Evolutionary conservation across 92 coral and sea anemone genomes (phyloP), one percentile per base, ranked within the genome.

Genomic region (Phymanthus crucifer): DNA sequence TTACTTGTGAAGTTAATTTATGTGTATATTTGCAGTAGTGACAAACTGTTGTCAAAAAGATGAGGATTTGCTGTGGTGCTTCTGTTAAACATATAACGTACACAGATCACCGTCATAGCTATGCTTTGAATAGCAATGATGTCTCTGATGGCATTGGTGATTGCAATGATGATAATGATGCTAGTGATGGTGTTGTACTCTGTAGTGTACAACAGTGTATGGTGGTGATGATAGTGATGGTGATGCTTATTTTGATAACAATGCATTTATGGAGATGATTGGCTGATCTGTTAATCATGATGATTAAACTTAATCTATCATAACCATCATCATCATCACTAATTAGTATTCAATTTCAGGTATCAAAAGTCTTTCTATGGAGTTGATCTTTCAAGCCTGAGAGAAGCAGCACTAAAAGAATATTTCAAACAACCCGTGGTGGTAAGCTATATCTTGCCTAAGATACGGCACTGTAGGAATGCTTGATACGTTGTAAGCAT

Each of bases 401-500:
- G 99, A 38, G 90, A 95, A 70, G 83, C 94, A 33, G 97, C 99
- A 10, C 79, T 95, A n/a, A 92, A 93, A 73, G 99, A 95, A 46
- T 95, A 95, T 73, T 96, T 96, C 78, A 93, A 90, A 72, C 99
- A 96, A 64, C 99, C 99, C 37, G 90, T 96, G 66, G 98, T 96
- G 73, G 99, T 96, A 73, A 61, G 36, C 26, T 3, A 3, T 37
- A 3, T 37, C 40, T 37, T 7, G 7, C 64, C 27, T 29, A 54
- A 24, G n/a, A 21, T 50, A n/a, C 18, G 58, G 5, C 5, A 16
- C 19, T 0, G 18, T 10, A 48, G n/a, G 16, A 4, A 50, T 38
- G 43, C 43, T 38, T 38, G 43, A 4, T 38, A 10, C 43, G 10
- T 38, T 4, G 0, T 10, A 38, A 38, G 43, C 43, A n/a, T n/a